These are phyloP conservation scores for Pentalonia nigronervosa DNA, from an alignment of 1,140 invertebrate genomes.

Conservation along the genomic window DNA sequence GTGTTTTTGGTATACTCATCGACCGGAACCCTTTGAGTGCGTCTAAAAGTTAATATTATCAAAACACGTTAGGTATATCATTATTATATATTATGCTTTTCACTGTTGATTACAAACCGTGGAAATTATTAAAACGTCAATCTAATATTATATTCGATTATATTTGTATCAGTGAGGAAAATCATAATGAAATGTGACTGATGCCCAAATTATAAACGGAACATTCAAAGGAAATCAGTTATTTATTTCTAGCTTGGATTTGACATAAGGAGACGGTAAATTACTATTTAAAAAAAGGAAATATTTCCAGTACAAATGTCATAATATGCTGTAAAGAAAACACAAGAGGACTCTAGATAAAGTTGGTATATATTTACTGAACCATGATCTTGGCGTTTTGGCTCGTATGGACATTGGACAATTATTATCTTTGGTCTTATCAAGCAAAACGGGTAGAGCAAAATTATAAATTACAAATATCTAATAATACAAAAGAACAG, in stretches of 20 bases:
- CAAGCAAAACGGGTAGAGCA: not conserved
- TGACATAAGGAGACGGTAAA: not conserved
- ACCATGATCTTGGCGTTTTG: not conserved
- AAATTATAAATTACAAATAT: not conserved
- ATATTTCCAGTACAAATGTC: not conserved
- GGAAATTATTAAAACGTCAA: not conserved
- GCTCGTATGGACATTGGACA: too few relatives aligned
- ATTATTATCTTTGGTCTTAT: too few relatives aligned
- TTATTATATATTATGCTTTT: not conserved
- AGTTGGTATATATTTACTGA: not conserved
- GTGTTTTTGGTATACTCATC: conserved; percentile 53
- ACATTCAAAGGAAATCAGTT: not conserved
- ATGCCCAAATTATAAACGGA: not conserved
- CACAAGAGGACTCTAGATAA: not conserved
- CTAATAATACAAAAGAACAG: too few relatives aligned
- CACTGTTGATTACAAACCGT: not conserved
- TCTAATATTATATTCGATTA: too few relatives aligned
- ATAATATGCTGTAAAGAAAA: not conserved
- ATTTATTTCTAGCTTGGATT: too few relatives aligned
- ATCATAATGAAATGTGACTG: too few relatives aligned
- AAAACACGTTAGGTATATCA: not conserved
- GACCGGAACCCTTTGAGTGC: conserved; percentile 47
- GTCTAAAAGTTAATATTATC: not conserved
- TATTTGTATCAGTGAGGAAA: too few relatives aligned
- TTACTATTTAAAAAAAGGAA: not conserved